Conservation (phyloP, 1,140 invertebrate genomes). For the Charaxes varanes region DNA sequence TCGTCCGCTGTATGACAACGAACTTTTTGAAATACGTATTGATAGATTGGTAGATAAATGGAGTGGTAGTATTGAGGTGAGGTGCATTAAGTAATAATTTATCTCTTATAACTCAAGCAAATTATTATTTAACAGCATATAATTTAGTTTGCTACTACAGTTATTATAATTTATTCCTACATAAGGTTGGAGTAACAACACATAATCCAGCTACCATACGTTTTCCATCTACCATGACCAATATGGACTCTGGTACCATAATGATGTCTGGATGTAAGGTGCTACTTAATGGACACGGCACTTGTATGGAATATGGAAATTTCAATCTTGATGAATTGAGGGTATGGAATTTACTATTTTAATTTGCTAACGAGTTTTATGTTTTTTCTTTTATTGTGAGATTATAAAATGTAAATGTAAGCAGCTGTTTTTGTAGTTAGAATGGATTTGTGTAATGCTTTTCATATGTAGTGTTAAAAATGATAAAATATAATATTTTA, state of each 20-base stretch:
- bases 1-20: slow-evolving; percentile 88
- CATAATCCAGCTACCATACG: slow-evolving; percentile 92
- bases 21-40: slow-evolving; percentile 95
- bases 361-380: too few species aligned
- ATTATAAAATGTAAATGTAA: too few species aligned
- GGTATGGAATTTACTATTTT: slow-evolving; percentile 64
- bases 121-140: too few species aligned
- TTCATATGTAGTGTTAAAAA: too few species aligned
- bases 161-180: too few species aligned
- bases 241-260: slow-evolving; percentile 94
- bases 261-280: slow-evolving; percentile 99
- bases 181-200: slow-evolving; percentile 91
- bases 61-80: slow-evolving; percentile 90
- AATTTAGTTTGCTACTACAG: too few species aligned
- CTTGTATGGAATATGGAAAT: slow-evolving; percentile 92
- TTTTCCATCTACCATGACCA: slow-evolving; percentile 98
- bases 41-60: slow-evolving; percentile 93
- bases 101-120: too few species aligned
- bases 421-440: too few species aligned
- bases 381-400: too few species aligned
- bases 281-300: slow-evolving; percentile 94
- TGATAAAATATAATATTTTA: too few species aligned
- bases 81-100: too few species aligned
- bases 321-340: slow-evolving; percentile 95
- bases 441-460: too few species aligned